Percentiles rank a stretch among this genome's conserved stretches.
Evolutionary conservation across 2,797 vertebrate genomes (phyloP).

Genomic region (Xerus rutilus): DNA sequence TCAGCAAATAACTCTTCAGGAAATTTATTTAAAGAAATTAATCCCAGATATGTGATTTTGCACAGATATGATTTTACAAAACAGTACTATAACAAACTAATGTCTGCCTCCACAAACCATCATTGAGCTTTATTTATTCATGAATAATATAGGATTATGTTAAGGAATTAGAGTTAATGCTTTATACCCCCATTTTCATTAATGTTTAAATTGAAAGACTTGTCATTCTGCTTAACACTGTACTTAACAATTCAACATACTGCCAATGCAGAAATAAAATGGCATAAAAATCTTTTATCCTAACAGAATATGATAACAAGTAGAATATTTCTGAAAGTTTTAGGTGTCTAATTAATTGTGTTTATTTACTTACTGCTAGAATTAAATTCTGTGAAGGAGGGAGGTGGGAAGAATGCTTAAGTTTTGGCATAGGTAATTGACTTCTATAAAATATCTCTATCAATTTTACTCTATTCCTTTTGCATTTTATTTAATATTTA

Average conservation of each 20-base stretch:
- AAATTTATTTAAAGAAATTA: conserved; percentile 29
- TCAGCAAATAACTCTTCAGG: not conserved
- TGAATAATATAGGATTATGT: conserved; percentile 1
- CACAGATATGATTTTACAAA: not conserved
- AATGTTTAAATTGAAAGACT: conserved; percentile 46
- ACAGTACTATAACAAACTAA: conserved; percentile 4
- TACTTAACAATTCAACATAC: not conserved
- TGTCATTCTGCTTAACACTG: not conserved
- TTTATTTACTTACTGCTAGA: not conserved
- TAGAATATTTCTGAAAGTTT: not conserved
- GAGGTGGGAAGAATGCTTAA: not conserved
- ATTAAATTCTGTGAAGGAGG: not conserved
- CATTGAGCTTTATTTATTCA: conserved; percentile 44
- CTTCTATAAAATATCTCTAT: not conserved
- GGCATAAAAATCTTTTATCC: not conserved
- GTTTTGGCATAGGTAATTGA: not conserved
- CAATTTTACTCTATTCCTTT: not conserved
- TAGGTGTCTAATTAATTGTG: conserved; percentile 33
- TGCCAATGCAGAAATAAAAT: not conserved
- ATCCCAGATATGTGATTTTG: not conserved
- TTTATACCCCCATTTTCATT: conserved; percentile 29
- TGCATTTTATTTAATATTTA: conserved; percentile 37
- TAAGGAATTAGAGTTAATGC: conserved; percentile 16
- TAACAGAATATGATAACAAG: not conserved
- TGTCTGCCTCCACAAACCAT: not conserved